Conservation (phyloP, 2,113 vertebrate species). For the Piprites chloris region DNA sequence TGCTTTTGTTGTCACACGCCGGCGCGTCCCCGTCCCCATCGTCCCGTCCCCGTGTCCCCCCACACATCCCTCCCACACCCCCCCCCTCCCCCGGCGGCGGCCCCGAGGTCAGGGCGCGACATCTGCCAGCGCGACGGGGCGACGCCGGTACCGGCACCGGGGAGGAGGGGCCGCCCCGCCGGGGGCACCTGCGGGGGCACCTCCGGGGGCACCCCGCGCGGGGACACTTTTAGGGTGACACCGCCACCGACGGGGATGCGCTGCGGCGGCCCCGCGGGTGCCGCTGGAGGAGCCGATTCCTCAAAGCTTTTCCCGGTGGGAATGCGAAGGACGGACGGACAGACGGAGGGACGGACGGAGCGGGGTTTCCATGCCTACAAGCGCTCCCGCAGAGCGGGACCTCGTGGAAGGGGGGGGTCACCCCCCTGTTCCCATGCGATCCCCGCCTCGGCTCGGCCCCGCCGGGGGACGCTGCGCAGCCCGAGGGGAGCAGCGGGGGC, state of each 20-base stretch:
- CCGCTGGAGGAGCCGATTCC: background rate
- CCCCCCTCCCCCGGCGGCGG: background rate
- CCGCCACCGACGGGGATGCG: background rate
- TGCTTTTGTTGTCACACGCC: constrained; percentile 42
- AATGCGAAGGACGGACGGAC: background rate
- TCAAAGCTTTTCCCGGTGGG: background rate
- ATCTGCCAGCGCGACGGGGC: background rate
- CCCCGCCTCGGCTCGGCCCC: background rate
- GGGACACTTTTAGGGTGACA: constrained; percentile 10
- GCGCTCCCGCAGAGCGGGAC: background rate
- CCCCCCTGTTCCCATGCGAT: background rate
- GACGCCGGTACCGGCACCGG: background rate
- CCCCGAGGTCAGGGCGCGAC: background rate
- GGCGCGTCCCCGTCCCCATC: background rate
- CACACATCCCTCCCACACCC: background rate
- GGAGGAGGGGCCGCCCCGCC: background rate
- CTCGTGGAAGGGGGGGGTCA: background rate
- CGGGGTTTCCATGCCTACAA: background rate
- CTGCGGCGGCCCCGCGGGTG: background rate
- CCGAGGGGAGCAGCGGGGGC: background rate
- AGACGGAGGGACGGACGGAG: background rate
- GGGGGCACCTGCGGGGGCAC: background rate
- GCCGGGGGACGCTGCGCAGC: background rate
- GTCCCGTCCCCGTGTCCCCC: background rate
- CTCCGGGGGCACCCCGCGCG: background rate